These are phyloP conservation scores for Hyaena hyaena DNA, from an alignment of 2,113 vertebrate genomes.

Conservation along the genomic window DNA sequence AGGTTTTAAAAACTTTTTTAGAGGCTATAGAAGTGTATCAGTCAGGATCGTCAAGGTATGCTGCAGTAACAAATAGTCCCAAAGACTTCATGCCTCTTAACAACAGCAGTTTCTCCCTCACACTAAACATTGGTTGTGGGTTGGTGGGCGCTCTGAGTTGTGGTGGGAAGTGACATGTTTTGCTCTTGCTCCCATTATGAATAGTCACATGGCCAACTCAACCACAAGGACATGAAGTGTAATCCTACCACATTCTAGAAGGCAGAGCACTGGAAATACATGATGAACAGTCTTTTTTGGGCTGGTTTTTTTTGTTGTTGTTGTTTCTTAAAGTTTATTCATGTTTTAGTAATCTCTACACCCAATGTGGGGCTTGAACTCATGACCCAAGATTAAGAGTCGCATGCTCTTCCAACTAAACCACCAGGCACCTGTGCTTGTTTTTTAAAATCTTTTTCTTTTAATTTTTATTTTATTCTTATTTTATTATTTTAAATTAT, in stretches of 20 bases:
- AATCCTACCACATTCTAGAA: not conserved
- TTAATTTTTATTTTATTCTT: no score
- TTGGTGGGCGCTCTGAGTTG: not conserved
- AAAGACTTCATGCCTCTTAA: not conserved
- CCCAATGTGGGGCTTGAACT: no score
- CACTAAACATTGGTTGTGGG: not conserved
- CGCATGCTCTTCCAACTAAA: no score
- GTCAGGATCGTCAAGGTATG: not conserved
- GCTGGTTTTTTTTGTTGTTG: no score
- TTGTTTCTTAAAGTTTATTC: no score
- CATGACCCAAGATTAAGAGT: no score
- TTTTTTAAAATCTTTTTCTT: no score
- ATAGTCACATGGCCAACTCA: not conserved
- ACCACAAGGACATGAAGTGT: not conserved
- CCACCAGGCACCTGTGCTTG: no score
- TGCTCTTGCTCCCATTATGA: not conserved
- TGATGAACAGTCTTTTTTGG: not conserved
- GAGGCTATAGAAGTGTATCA: not conserved
- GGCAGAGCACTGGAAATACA: not conserved
- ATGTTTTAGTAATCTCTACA: no score
- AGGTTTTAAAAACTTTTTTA: not conserved
- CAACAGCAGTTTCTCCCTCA: not conserved
- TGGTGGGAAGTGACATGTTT: not conserved
- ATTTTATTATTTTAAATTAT: no score
- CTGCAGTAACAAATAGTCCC: not conserved